A percentile compares a stretch with the other conserved stretches of the same genome.
Evolutionary conservation across 2,113 vertebrate genomes (phyloP).

Genomic region (Scortum barcoo): DNA sequence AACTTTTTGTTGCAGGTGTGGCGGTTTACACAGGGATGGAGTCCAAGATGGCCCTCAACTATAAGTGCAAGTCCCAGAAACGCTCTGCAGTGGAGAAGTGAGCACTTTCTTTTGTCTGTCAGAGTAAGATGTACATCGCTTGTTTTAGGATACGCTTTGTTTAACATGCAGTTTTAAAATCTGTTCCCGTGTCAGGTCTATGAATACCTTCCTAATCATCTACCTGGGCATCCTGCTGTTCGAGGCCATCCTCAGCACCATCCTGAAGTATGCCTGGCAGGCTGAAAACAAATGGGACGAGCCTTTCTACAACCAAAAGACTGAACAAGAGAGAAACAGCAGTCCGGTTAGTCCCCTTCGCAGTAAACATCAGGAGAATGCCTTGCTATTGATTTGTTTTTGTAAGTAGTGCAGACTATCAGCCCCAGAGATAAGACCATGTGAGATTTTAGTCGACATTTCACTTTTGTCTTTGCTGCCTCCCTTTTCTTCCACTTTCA

Average conservation of each 20-base stretch:
- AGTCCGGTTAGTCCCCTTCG: slow-evolving; percentile 79
- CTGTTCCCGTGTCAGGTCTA: slow-evolving; percentile 87
- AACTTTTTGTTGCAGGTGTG: slow-evolving; percentile 87
- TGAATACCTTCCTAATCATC: slow-evolving; percentile 98
- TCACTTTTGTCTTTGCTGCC: too few species aligned
- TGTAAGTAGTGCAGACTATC: not conserved
- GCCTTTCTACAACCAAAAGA: slow-evolving; percentile 96
- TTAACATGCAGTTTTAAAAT: not conserved
- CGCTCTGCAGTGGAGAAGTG: slow-evolving; percentile 99
- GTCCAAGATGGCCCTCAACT: slow-evolving; percentile 99
- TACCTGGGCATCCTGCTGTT: slow-evolving; percentile 96
- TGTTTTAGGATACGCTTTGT: not conserved
- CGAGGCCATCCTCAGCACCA: slow-evolving; percentile 96
- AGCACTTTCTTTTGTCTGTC: slow-evolving; percentile 48
- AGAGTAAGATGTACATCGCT: not conserved
- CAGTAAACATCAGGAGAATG: slow-evolving; percentile 13
- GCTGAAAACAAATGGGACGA: slow-evolving; percentile 94
- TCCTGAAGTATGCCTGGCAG: slow-evolving; percentile 97
- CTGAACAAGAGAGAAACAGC: slow-evolving; percentile 95
- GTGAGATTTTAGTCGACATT: slow-evolving; percentile 17
- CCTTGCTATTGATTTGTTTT: slow-evolving; percentile 42
- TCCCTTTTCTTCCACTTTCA: not conserved
- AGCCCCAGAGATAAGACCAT: slow-evolving; percentile 32
- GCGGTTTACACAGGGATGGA: slow-evolving; percentile 99
- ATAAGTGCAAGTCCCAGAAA: slow-evolving; percentile 99